Base-by-base conservation (phyloP, 2,797 vertebrate species). In the Miichthys miiuy region DNA sequence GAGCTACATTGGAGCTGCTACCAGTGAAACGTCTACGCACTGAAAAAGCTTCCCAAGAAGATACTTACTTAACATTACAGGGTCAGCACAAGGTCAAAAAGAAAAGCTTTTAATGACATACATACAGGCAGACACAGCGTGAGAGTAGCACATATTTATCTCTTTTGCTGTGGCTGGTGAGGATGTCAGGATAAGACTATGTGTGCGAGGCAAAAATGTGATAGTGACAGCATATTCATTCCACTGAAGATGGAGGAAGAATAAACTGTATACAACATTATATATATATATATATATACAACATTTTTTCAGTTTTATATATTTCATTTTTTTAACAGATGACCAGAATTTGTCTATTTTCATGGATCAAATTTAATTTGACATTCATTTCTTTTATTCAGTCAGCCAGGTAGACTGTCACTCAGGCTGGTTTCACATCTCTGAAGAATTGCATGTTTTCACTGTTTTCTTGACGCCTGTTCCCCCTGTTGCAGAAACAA, bases 61-160 rank as follows among this genome's bases (percentile, higher is more conserved):
- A 81, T 57, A 58, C 51, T 79, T 30, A 65, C 21, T 34, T 75
- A 74, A 60, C 69, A 47, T 21, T 23, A 12, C 65, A 6, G 7
- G 30, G 57, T 81, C 52, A 74, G 51, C 41, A 56, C 14, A 76
- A 68, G 82, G 83, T 79, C 75, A 44, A 52, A 77, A 42, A 1
- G 1, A 62, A 68, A 27, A 47, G 65, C 3, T 18, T 41, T 20
- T 30, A 68, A 81, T 57, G 41, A 23, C 38, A 46, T 63, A 27
- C 58, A 46, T 1, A 69, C 12, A n/a, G 41, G 54, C 42, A 41
- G 50, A 60, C 21, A 38, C 38, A 25, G 11, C 41, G 38, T 52
- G 64, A 66, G 44, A 54, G 20, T 27, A 61, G 50, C 68, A 42
- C 51, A n/a, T 27, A 42, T 55, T 8, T 8, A n/a, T 68, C 41